Evolutionary conservation across 2,888 invertebrate species (phyloP).

Genomic region (Geotrupes spiniger): DNA sequence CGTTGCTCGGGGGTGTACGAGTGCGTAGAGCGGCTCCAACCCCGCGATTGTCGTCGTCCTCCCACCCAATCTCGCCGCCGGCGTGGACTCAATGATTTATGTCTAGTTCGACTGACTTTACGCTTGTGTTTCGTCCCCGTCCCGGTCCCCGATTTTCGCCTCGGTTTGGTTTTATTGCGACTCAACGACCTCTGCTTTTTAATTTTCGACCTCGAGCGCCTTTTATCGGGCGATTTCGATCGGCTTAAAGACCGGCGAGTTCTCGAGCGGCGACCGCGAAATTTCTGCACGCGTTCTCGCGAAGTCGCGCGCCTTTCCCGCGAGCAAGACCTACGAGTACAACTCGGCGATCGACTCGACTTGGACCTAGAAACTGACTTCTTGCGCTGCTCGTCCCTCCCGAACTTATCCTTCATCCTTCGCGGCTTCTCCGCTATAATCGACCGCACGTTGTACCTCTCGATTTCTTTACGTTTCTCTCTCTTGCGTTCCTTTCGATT

Average conservation of each 20-base stretch:
- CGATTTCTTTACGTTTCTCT: conserved; percentile 73
- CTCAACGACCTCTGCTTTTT: conserved; percentile 39
- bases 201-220: conserved; percentile 36
- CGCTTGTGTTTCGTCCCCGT: conserved; percentile 37
- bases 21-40: conserved; percentile 57
- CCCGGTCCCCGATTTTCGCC: conserved; percentile 46
- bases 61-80: conserved; percentile 33
- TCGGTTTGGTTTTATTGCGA: conserved; percentile 41
- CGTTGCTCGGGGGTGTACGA: conserved; percentile 54
- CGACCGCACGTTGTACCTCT: conserved; percentile 79
- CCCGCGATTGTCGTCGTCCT: conserved; percentile 29
- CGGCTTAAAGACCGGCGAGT: conserved; percentile 23
- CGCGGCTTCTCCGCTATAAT: conserved; percentile 69
- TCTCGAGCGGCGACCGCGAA: conserved; percentile 26
- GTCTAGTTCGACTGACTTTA: conserved; percentile 42
- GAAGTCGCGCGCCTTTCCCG: conserved; percentile 35
- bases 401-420: conserved; percentile 68
- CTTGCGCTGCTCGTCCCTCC: conserved; percentile 60
- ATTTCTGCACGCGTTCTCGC: conserved; percentile 30
- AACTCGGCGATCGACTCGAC: conserved; percentile 32
- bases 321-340: conserved; percentile 42
- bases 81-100: conserved; percentile 38
- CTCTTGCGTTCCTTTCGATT: conserved; percentile 49
- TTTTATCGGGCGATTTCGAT: conserved; percentile 28
- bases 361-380: conserved; percentile 34